These are phyloP conservation scores for Pangasius larnaudii DNA, from an alignment of 2,797 vertebrate genomes.

Conservation along the genomic window DNA sequence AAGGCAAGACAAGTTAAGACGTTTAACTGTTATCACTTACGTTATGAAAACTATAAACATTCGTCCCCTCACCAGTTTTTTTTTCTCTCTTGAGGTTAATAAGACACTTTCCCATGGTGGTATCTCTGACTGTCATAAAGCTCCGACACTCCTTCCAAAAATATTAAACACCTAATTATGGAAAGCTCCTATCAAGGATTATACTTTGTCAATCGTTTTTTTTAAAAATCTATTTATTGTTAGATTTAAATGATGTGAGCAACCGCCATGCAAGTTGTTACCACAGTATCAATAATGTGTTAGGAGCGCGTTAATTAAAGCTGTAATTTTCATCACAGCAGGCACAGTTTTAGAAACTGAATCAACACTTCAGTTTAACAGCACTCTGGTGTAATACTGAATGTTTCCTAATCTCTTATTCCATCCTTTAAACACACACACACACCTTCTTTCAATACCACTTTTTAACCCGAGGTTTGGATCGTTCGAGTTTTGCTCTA, in stretches of 20 bases:
- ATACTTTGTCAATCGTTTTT: not conserved
- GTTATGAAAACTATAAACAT: not conserved
- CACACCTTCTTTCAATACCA: not conserved
- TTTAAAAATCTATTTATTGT: not conserved
- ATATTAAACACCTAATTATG: not conserved
- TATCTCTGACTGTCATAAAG: not conserved
- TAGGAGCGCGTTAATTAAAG: not conserved
- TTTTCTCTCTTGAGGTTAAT: not conserved
- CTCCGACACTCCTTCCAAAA: not conserved
- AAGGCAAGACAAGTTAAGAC: not conserved
- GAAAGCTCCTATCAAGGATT: not conserved
- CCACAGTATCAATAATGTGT: not conserved
- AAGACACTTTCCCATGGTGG: not conserved
- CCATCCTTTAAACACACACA: not conserved
- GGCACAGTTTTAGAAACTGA: not conserved
- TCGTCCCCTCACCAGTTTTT: not conserved
- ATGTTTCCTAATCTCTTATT: not conserved
- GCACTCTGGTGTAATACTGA: not conserved
- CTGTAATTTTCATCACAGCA: not conserved
- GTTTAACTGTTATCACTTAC: not conserved
- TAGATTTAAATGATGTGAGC: too few relatives aligned
- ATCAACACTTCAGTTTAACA: not conserved
- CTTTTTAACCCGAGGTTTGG: not conserved
- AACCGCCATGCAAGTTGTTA: not conserved
- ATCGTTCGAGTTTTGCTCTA: not conserved